Percentiles rank a stretch among this genome's conserved stretches.
These are phyloP conservation scores for Stegastes partitus DNA, from an alignment of 2,113 vertebrate genomes.

Conservation along the genomic window DNA sequence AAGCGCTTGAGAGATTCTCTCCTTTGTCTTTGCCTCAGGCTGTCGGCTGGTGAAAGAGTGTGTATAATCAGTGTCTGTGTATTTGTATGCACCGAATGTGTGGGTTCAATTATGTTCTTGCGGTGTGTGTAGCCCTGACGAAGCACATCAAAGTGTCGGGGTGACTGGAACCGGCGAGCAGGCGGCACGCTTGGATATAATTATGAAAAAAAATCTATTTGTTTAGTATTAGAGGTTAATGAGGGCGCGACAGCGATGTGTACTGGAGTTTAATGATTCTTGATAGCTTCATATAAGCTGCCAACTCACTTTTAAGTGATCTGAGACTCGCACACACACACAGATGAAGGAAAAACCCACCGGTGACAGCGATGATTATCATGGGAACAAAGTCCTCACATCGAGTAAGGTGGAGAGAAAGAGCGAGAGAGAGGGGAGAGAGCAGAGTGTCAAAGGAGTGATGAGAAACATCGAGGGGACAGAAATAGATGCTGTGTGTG, in stretches of 20 bases:
- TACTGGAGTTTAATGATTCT: neutral
- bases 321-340: neutral
- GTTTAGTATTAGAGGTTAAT: conserved; percentile 1
- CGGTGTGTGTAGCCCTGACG: conserved; percentile 9
- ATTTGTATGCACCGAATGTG: conserved; percentile 1
- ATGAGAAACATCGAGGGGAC: conserved; percentile 9
- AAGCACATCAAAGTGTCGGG: conserved; percentile 25
- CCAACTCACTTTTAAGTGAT: conserved; percentile 3
- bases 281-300: conserved; percentile 10
- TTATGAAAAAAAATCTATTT: too few species aligned
- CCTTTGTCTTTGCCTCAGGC: conserved; percentile 37
- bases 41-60: conserved; percentile 7
- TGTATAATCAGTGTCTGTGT: conserved; percentile 12
- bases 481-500: conserved; percentile 26
- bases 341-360: neutral
- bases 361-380: conserved; percentile 28
- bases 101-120: neutral
- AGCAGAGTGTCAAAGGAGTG: conserved; percentile 9
- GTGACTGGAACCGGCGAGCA: neutral
- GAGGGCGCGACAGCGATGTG: neutral
- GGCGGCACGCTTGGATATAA: too few species aligned
- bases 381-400: neutral
- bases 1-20: conserved; percentile 25
- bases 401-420: neutral
- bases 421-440: neutral